Conservation (phyloP, 2,113 vertebrate species). For the Camelus dromedarius region DNA sequence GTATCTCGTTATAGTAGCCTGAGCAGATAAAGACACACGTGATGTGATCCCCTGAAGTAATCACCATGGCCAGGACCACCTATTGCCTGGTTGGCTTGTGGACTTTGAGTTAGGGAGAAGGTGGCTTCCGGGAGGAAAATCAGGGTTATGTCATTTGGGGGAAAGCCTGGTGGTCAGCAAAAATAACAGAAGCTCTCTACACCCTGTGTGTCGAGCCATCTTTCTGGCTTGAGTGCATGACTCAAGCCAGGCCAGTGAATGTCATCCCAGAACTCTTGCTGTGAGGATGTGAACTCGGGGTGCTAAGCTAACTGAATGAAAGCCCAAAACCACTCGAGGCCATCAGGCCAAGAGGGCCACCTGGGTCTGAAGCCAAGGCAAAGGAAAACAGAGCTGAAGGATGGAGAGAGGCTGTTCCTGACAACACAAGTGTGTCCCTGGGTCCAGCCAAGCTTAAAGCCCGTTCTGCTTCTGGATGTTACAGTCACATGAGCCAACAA, state of each 20-base stretch:
- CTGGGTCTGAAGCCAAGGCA: not conserved
- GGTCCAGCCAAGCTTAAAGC: not conserved
- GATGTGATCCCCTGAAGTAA: too few species aligned
- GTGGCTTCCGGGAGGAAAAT: not conserved
- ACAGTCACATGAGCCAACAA: not conserved
- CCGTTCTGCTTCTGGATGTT: not conserved
- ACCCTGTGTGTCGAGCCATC: not conserved
- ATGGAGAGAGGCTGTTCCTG: not conserved
- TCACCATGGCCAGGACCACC: not conserved
- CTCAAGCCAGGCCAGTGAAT: not conserved
- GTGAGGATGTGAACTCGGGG: not conserved
- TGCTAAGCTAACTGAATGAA: not conserved
- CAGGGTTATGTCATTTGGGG: not conserved
- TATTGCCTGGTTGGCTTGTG: not conserved
- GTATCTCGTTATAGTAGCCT: rapidly evolving
- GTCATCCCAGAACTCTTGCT: not conserved
- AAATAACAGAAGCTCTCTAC: not conserved
- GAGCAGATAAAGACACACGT: not conserved
- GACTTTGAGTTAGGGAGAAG: too few species aligned
- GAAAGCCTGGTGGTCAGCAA: not conserved
- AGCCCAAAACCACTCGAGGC: not conserved
- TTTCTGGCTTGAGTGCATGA: not conserved
- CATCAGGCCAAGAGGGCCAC: not conserved
- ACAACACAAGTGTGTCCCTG: not conserved
- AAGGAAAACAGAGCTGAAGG: not conserved